These are phyloP conservation scores for Amphiprion percula DNA, from an alignment of 2,113 vertebrate genomes.

Conservation along the genomic window DNA sequence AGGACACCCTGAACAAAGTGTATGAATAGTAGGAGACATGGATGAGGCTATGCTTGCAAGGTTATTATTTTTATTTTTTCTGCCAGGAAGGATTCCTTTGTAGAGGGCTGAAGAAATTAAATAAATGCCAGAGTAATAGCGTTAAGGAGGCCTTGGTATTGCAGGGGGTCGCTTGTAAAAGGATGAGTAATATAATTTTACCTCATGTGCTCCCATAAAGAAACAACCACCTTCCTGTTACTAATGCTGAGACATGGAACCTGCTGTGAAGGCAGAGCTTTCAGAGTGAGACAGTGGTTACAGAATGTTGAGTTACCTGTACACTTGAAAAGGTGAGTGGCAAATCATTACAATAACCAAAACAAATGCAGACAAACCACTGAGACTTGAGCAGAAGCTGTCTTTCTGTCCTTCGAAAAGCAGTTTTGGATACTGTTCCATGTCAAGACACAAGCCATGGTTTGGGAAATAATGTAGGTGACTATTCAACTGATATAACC, in stretches of 20 bases:
- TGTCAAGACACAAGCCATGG: neutral
- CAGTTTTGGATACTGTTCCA: neutral
- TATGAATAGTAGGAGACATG: neutral
- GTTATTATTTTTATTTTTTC: neutral
- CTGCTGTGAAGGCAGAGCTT: constrained; percentile 22
- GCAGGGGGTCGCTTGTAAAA: neutral
- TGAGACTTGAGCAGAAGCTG: neutral
- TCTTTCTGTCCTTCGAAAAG: neutral
- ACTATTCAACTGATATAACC: neutral
- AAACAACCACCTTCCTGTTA: neutral
- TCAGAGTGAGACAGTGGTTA: constrained; percentile 5
- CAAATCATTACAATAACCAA: neutral
- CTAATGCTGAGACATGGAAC: constrained; percentile 20
- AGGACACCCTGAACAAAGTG: neutral
- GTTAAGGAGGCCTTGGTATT: neutral
- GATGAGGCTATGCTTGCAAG: neutral
- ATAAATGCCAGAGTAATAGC: neutral
- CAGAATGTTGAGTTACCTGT: constrained; percentile 18
- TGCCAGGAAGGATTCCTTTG: neutral
- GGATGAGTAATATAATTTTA: constrained; percentile 25
- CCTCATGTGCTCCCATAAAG: neutral
- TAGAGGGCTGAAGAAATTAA: constrained; percentile 4
- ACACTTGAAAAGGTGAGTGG: constrained; percentile 5
- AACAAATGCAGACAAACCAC: constrained; percentile 24
- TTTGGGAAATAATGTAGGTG: neutral